Conservation (phyloP, 2,797 vertebrate species). For the Carduelis carduelis region DNA sequence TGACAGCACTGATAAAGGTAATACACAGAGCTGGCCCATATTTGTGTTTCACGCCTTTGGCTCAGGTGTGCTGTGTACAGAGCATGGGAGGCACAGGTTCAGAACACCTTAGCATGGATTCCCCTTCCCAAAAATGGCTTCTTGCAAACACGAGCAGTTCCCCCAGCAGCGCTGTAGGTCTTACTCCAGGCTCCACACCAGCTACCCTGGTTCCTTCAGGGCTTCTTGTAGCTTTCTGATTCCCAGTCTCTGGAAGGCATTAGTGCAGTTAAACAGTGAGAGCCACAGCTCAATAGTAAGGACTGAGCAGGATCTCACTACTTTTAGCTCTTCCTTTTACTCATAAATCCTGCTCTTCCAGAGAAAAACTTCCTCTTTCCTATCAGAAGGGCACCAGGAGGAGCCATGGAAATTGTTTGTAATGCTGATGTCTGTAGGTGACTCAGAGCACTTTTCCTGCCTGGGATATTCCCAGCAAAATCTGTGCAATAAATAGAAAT, state of each 20-base stretch:
- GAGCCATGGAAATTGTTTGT: background rate
- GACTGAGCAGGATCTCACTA: background rate
- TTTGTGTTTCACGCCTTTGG: background rate
- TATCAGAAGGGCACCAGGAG: background rate
- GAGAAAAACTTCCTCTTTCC: background rate
- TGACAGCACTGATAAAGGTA: background rate
- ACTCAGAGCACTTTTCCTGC: slow-evolving; percentile 15
- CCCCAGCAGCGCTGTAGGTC: background rate
- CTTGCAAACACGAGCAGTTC: background rate
- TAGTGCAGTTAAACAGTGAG: background rate
- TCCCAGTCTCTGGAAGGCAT: background rate
- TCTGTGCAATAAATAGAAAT: background rate
- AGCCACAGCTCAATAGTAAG: background rate
- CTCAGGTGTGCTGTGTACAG: background rate
- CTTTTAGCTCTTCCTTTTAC: background rate
- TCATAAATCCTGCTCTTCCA: background rate
- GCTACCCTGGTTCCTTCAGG: background rate
- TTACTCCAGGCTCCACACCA: background rate
- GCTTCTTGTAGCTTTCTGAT: background rate
- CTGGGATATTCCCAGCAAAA: background rate
- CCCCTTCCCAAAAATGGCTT: background rate
- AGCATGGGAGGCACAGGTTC: accelerated
- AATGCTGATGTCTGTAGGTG: background rate
- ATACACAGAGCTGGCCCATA: background rate
- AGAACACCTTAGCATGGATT: background rate